Evolutionary conservation across 2,797 vertebrate species (phyloP).

Genomic region (Falco novaeseelandiae): DNA sequence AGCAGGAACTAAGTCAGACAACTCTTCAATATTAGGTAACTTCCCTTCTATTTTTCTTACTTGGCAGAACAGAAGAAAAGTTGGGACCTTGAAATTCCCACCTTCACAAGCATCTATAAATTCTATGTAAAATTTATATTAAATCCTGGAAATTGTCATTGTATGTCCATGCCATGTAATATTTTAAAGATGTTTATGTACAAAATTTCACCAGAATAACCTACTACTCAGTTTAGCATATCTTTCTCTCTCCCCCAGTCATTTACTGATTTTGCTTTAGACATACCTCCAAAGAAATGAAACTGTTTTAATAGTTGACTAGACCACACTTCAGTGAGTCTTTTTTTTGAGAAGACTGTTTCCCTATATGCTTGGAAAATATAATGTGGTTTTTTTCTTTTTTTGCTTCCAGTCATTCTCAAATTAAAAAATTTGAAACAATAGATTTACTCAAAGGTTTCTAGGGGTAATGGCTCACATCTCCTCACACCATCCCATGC

Average conservation of each 20-base stretch:
- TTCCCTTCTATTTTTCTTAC: background rate
- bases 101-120: background rate
- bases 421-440: background rate
- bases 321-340: background rate
- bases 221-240: background rate
- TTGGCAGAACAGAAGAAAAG: background rate
- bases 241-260: background rate
- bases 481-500: accelerated
- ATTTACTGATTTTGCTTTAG: background rate
- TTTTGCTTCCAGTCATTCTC: background rate
- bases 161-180: background rate
- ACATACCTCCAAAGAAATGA: background rate
- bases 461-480: background rate
- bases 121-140: background rate
- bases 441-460: background rate
- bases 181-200: background rate
- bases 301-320: background rate
- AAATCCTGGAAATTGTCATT: background rate
- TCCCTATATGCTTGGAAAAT: background rate
- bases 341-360: background rate
- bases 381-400: no score
- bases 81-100: background rate
- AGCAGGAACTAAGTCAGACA: background rate
- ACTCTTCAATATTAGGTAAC: background rate
- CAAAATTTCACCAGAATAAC: background rate